phyloP scores from a whole-genome alignment of 2,888 invertebrate genomes.

The Idaea aversata region DNA sequence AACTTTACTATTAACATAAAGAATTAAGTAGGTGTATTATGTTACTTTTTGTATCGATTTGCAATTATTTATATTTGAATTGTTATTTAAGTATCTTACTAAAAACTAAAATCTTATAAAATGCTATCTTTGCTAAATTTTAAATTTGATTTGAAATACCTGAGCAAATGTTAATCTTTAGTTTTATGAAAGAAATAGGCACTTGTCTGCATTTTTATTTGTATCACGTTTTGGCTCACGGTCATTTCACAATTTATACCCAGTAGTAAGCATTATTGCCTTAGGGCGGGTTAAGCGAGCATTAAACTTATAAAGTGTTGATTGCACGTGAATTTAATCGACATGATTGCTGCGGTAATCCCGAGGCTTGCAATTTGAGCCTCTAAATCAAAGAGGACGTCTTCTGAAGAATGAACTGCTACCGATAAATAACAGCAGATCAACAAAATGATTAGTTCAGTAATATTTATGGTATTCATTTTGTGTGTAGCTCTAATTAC shows the following conservation, averaged over 20 bases:
- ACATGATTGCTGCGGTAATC: constrained; percentile 53
- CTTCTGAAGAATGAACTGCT: constrained; percentile 53
- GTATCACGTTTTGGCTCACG: not conserved
- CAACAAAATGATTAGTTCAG: constrained; percentile 66
- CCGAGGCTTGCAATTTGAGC: constrained; percentile 72
- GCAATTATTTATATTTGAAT: not conserved
- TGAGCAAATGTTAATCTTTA: not conserved
- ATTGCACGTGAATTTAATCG: constrained; percentile 45
- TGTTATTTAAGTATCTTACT: not conserved
- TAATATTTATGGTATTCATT: constrained; percentile 50
- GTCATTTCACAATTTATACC: constrained; percentile 11
- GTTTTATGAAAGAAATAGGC: not conserved
- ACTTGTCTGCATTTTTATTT: not conserved
- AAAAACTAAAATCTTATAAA: not conserved
- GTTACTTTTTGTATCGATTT: not conserved
- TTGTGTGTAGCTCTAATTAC: not conserved
- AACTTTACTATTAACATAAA: not conserved
- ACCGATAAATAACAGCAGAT: constrained; percentile 71
- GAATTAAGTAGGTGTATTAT: not conserved
- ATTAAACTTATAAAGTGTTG: constrained; percentile 33
- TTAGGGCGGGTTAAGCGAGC: constrained; percentile 22
- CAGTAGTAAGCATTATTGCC: constrained; percentile 20
- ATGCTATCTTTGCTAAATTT: not conserved
- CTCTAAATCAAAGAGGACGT: constrained; percentile 68
- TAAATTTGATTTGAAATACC: not conserved